Evolutionary conservation across 2,797 vertebrate genomes (phyloP).

Genomic region (Dipus sagitta): DNA sequence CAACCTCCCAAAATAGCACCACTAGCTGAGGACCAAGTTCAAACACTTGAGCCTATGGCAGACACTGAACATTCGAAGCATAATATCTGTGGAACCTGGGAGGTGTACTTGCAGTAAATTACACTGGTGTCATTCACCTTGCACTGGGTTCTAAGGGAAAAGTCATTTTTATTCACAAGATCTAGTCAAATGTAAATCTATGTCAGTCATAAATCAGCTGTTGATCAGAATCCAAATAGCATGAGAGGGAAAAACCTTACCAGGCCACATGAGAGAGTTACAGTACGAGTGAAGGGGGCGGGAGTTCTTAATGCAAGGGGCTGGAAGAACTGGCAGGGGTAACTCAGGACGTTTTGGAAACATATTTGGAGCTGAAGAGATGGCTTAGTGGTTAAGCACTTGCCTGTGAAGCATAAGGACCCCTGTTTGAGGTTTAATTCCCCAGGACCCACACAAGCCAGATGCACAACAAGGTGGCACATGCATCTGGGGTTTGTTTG

Average conservation of each 20-base stretch:
- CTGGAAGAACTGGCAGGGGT: background rate
- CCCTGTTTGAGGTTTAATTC: too few species aligned
- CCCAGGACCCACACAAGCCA: too few species aligned
- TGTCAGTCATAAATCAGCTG: background rate
- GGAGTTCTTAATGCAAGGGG: background rate
- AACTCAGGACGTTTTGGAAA: background rate
- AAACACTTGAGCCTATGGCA: background rate
- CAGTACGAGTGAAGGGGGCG: background rate
- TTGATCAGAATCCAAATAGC: background rate
- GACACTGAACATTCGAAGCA: background rate
- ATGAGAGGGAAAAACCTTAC: background rate
- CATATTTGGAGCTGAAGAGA: background rate
- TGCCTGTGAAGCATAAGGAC: too few species aligned
- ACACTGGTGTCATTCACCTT: constrained; percentile 33
- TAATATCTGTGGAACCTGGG: constrained; percentile 38
- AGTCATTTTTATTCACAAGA: constrained; percentile 33
- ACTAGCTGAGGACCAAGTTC: background rate
- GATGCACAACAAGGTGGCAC: too few species aligned
- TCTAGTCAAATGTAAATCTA: background rate
- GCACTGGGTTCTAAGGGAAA: constrained; percentile 17
- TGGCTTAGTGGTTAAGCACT: too few species aligned
- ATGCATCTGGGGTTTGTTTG: too few species aligned
- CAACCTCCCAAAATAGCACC: background rate
- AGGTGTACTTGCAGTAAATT: constrained; percentile 63
- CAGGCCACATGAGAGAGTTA: background rate